phyloP scores from a whole-genome alignment of 2,797 vertebrate species.

The Enteromius radiatus region DNA sequence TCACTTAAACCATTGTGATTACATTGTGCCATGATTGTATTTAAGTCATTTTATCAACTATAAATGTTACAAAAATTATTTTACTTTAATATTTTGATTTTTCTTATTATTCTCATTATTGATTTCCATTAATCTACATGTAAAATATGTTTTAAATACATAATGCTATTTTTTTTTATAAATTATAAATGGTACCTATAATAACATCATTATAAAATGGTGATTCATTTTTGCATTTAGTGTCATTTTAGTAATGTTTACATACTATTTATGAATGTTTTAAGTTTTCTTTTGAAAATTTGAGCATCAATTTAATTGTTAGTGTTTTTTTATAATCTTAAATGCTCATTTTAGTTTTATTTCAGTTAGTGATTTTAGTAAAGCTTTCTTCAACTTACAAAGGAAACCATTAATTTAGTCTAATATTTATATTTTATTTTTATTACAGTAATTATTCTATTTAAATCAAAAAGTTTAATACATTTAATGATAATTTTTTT shows the following conservation, averaged over 20 bases:
- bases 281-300: neutral
- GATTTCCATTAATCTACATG: neutral
- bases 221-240: neutral
- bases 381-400: too few species aligned
- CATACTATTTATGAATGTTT: neutral
- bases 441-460: too few species aligned
- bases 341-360: neutral
- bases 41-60: neutral
- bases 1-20: neutral
- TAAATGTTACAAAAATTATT: rapidly evolving
- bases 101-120: neutral
- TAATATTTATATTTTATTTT: too few species aligned
- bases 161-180: neutral
- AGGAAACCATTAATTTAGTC: too few species aligned
- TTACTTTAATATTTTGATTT: neutral
- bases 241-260: neutral
- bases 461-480: too few species aligned
- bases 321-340: neutral
- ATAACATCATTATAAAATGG: neutral
- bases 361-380: neutral
- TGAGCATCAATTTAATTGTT: neutral
- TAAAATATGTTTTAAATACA: neutral
- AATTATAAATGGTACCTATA: neutral
- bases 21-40: neutral
- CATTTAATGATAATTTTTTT: too few species aligned